Evolutionary conservation across 2,888 invertebrate genomes (phyloP).

Genomic region (Rotaria sp.): DNA sequence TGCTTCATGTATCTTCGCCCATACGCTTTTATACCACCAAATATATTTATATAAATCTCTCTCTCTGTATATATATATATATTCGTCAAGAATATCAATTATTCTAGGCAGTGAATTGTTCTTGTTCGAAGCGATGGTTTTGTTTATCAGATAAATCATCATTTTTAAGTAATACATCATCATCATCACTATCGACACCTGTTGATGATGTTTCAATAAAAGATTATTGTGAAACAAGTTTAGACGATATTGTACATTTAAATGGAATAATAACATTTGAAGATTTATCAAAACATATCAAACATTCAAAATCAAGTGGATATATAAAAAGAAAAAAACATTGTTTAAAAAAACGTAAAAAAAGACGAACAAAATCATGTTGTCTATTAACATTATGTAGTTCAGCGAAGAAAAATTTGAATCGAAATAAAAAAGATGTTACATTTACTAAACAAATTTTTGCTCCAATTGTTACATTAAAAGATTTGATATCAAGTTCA

Average conservation of each 20-base stretch:
- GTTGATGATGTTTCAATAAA: not conserved
- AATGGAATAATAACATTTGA: not conserved
- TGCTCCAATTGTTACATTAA: constrained; percentile 1
- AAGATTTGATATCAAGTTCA: constrained; percentile 1
- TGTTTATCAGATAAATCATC: not conserved
- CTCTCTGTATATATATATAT: not conserved
- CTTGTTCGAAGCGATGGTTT: not conserved
- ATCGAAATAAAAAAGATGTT: not conserved
- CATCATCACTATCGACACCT: not conserved
- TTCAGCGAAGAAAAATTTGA: not conserved
- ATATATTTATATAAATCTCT: not conserved
- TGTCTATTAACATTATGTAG: not conserved
- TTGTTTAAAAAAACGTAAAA: not conserved
- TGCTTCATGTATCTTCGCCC: constrained; percentile 1
- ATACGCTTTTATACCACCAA: not conserved
- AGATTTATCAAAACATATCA: not conserved
- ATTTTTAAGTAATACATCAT: not conserved
- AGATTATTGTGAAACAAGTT: constrained; percentile 28
- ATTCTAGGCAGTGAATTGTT: constrained; percentile 9
- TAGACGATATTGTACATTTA: constrained; percentile 9
- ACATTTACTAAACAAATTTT: not conserved
- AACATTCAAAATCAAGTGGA: not conserved
- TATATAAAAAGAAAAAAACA: not conserved
- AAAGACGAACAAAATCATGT: not conserved
- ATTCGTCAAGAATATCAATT: not conserved